Evolutionary conservation across 64 coral and sea anemone species (phyloP).

Genomic region (Actinia equina): DNA sequence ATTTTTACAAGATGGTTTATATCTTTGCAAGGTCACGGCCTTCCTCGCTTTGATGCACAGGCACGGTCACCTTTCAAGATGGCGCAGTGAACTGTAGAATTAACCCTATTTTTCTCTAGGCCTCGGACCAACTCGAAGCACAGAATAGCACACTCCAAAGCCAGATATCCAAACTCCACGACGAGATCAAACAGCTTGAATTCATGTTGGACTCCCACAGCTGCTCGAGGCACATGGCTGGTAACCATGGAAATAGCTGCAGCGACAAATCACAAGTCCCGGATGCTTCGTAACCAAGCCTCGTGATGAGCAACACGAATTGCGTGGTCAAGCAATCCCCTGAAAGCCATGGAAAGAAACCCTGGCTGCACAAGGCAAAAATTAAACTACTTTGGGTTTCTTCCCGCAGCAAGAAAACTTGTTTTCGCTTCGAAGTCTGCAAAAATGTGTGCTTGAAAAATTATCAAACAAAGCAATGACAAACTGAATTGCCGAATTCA

Average conservation of each 20-base stretch:
- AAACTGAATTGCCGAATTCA: not conserved
- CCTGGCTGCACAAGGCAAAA: not conserved
- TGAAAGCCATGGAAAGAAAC: not conserved
- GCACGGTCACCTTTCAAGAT: no score
- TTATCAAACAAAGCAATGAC: not conserved
- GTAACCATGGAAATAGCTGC: not conserved
- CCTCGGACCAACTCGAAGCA: conserved; percentile 77
- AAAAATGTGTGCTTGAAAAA: not conserved
- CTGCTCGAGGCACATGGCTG: conserved; percentile 60
- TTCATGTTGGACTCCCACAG: conserved; percentile 93
- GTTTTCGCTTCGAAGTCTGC: not conserved
- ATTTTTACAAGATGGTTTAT: no score
- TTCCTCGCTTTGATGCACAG: no score
- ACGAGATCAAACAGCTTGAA: conserved; percentile 85
- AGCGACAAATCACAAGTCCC: not conserved
- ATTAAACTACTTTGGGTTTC: not conserved
- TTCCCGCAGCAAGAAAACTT: not conserved
- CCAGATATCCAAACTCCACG: conserved; percentile 82
- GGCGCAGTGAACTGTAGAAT: no score
- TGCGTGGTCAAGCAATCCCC: not conserved
- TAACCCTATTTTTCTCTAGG: conserved; percentile 1
- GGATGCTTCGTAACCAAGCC: not conserved
- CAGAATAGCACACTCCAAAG: conserved; percentile 82
- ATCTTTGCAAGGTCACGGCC: no score
- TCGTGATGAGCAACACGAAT: not conserved